Conservation (phyloP, 2,797 vertebrate species). For the Artibeus jamaicensis region DNA sequence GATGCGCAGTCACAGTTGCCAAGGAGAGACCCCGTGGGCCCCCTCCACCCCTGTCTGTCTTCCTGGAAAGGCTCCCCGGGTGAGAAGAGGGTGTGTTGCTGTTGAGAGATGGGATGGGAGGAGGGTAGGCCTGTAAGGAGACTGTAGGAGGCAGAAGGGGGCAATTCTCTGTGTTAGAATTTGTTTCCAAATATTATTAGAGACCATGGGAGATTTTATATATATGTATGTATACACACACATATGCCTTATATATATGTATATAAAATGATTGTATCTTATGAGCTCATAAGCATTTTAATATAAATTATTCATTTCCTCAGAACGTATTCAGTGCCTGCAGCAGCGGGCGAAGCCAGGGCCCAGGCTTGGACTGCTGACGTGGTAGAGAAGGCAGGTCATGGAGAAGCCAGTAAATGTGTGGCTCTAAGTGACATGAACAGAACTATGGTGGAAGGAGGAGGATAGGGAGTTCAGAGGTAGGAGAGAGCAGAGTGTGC, state of each 20-base stretch:
- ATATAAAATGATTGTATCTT: not conserved
- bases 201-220: not conserved
- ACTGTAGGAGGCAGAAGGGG: not conserved
- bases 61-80: not conserved
- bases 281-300: not conserved
- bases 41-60: not conserved
- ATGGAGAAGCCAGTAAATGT: not conserved
- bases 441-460: not conserved
- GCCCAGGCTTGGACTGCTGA: not conserved
- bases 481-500: not conserved
- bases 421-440: not conserved
- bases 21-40: not conserved
- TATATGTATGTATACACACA: too few species aligned
- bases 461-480: not conserved
- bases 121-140: not conserved
- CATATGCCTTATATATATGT: too few species aligned
- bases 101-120: not conserved
- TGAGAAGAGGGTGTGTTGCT: not conserved
- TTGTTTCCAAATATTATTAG: not conserved
- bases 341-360: not conserved
- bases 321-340: not conserved
- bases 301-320: not conserved
- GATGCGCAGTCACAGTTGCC: not conserved
- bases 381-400: not conserved
- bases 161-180: not conserved